Evolutionary conservation across 2,113 vertebrate genomes (phyloP).

Genomic region (Holacanthus passer): DNA sequence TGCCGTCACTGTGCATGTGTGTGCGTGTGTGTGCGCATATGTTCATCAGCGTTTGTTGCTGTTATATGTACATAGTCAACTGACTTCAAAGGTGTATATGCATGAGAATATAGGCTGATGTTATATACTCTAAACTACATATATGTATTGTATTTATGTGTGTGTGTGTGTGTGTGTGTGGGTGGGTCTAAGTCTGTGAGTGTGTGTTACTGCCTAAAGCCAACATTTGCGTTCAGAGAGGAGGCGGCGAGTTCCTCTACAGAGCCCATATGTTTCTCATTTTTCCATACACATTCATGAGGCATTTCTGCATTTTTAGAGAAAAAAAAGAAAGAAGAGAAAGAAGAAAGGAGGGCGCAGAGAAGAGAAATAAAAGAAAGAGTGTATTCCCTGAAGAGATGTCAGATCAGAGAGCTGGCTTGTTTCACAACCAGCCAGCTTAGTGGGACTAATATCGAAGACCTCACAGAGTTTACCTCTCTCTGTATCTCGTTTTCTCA

Average conservation of each 20-base stretch:
- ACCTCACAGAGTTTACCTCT: conserved; percentile 73
- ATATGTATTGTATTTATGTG: conserved; percentile 26
- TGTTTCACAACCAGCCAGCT: conserved; percentile 75
- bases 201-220: conserved; percentile 74
- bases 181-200: conserved; percentile 50
- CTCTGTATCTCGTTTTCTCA: conserved; percentile 30
- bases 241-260: conserved; percentile 57
- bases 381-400: conserved; percentile 70
- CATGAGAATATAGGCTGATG: background rate
- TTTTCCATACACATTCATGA: conserved; percentile 79
- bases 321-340: conserved; percentile 27
- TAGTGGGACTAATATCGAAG: conserved; percentile 70
- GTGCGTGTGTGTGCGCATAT: conserved; percentile 1
- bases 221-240: conserved; percentile 73
- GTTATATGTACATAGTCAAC: background rate
- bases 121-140: background rate
- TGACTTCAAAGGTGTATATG: background rate
- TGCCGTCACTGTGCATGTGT: background rate
- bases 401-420: conserved; percentile 77
- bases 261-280: conserved; percentile 77
- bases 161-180: conserved; percentile 37
- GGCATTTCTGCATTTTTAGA: conserved; percentile 74
- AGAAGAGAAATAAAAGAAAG: conserved; percentile 67
- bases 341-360: conserved; percentile 34
- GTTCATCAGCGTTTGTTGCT: conserved; percentile 5